Base-by-base conservation (phyloP, 2,797 vertebrate species). In the Sebastes minor region DNA sequence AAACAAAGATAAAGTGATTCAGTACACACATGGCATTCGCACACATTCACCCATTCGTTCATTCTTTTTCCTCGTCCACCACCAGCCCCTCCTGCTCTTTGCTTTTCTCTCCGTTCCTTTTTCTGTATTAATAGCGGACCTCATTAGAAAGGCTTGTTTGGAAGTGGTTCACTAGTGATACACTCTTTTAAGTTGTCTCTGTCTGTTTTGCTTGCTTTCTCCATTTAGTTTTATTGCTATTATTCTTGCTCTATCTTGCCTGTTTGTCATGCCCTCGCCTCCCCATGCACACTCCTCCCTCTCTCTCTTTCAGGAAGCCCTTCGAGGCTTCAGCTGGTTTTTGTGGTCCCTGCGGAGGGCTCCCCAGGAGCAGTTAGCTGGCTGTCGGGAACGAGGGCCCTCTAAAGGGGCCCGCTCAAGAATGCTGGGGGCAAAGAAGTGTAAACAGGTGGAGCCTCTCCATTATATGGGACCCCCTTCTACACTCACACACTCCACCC, bases 381-480 rank as follows among this genome's bases (percentile, higher is more conserved):
- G 83, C 92, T 85, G 82, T 71, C 85, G 81, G 86, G 87, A 86
- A 92, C 90, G 92, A 97, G 96, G 94, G 94, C 94, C 94, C 96
- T 98, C 96, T 85, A 91, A 95, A 96, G 94, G 94, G 94, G 93
- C 93, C 95, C 92, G 93, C 94, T 91, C 92, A 91, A 96, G 95
- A 96, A 95, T 95, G 95, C 95, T 89, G 87, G 92, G 96, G 95
- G 93, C 86, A 95, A 94, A 95, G 95, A 95, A 95, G 96, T 95
- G 96, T 96, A 97, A 98, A 99, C 97, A 98, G 97, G 97, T 97
- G 97, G 94, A 94, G 94, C 89, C 85, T 89, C 91, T 95, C 95
- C 94, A 97, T 97, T 96, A 96, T 97, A 93, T 90, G 85, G 78
- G 89, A 84, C 88, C 88, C 86, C 80, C 80, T 73, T 75, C 79